Percentiles rank a stretch among this genome's conserved stretches.
Conservation (phyloP, 2,888 invertebrate genomes). For the Macrosoma leucophasiata region DNA sequence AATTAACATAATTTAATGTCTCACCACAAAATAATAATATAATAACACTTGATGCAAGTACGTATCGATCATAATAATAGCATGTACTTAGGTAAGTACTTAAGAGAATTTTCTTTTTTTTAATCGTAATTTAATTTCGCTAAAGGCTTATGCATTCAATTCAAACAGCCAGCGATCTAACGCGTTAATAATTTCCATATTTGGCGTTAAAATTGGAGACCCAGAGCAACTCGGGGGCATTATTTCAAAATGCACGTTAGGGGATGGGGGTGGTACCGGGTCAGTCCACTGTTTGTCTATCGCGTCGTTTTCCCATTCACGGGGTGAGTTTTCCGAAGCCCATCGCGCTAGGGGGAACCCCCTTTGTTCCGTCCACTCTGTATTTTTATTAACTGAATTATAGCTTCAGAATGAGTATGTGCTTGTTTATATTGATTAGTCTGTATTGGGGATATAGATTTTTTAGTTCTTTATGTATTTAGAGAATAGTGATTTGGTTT, state of each 20-base stretch:
- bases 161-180: too few relatives aligned
- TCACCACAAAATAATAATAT: too few relatives aligned
- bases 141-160: too few relatives aligned
- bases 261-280: constrained; percentile 44
- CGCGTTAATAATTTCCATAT: too few relatives aligned
- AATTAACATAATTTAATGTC: too few relatives aligned
- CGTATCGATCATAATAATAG: too few relatives aligned
- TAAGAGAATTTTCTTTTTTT: constrained; percentile 1
- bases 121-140: constrained; percentile 10
- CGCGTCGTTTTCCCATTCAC: constrained; percentile 72
- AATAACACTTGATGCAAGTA: too few relatives aligned
- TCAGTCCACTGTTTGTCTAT: constrained; percentile 68
- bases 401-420: constrained; percentile 62
- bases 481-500: too few relatives aligned
- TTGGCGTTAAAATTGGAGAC: constrained; percentile 33
- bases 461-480: constrained; percentile 11
- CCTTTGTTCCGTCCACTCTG: constrained; percentile 52
- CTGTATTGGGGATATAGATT: constrained; percentile 29
- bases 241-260: constrained; percentile 69
- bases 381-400: constrained; percentile 74
- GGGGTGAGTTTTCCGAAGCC: constrained; percentile 73
- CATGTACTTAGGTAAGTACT: too few relatives aligned
- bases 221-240: constrained; percentile 46
- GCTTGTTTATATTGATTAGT: constrained; percentile 70
- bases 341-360: constrained; percentile 53